Conservation (phyloP, 30 jellyfish, hydroid and myxozoan genomes). For the Cassiopea andromeda region DNA sequence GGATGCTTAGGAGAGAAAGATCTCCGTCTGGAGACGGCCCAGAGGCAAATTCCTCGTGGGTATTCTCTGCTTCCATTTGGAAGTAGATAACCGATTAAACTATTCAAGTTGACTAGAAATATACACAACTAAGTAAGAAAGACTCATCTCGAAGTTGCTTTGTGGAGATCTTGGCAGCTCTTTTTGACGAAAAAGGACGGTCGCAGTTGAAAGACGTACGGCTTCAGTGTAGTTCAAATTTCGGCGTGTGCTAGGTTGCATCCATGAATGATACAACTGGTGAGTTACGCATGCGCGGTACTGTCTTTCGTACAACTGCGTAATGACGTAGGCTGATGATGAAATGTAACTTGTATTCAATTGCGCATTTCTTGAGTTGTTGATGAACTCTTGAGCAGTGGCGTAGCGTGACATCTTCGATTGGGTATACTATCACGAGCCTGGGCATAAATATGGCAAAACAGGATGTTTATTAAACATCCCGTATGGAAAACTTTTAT, state of each 20-base stretch:
- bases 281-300: slow-evolving; percentile 3
- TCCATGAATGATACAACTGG: slow-evolving; percentile 2
- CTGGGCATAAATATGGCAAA: no score
- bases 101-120: neutral
- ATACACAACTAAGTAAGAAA: neutral
- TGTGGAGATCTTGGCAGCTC: neutral
- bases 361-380: no score
- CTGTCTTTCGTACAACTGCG: slow-evolving; percentile 17
- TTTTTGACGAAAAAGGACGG: neutral
- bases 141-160: neutral
- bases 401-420: no score
- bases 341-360: neutral
- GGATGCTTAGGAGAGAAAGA: neutral
- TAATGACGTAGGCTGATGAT: slow-evolving; percentile 11
- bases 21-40: neutral
- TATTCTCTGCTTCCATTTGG: neutral
- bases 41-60: neutral
- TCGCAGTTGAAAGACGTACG: neutral
- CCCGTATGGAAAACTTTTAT: no score
- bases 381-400: no score
- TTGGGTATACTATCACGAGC: no score
- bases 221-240: neutral
- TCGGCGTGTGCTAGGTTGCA: neutral
- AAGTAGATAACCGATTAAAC: neutral
- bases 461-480: no score